Base-by-base conservation (phyloP, 2,888 invertebrate species). In the Cosmorhoe ocellata region DNA sequence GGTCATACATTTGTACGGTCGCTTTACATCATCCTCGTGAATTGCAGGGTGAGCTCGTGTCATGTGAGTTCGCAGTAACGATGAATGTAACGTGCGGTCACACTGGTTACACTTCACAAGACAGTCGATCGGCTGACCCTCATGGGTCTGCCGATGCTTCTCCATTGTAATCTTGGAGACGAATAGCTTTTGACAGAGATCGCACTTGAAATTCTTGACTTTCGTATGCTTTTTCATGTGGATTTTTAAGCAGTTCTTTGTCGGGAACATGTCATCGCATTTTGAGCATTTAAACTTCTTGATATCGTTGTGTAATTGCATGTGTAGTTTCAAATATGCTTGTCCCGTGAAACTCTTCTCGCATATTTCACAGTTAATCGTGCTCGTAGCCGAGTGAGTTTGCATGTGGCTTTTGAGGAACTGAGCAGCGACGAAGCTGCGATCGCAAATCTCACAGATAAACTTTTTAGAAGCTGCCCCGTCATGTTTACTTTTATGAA, bases 141-240 rank as follows among this genome's bases (percentile, higher is more conserved):
- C 90, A 3, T 90, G 90, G 0, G 80, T 76, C 57, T 82, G 83
- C 42, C 83, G 71, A 42, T 90, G 90, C 46, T 88, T 88, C 56
- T 90, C 90, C 90, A 90, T 90, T 0, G 90, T 90, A 1, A 90
- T 85, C 67, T 88, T 90, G 0, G 90, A 90, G 0, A 90, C 90
- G 69, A 90, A 90, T 18, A 81, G 64, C 69, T 90, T 90, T 32
- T 79, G 79, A 56, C 90, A 90, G 37, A 76, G 82, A 47, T 90
- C 90, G 33, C 90, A 90, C 61, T 89, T 89, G 51, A 89, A 89
- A 59, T 90, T 90, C 76, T 90, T 90, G 0, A 89, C 87, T 64
- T 90, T 90, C 0, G 89, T 84, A 54, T 90, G 90, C 51, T 90
- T 90, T 46, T 90, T 90, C 90, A 90, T 89, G 62, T 90, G 90